phyloP scores from a whole-genome alignment of 2,888 invertebrate genomes.

The Campoletis raptor region DNA sequence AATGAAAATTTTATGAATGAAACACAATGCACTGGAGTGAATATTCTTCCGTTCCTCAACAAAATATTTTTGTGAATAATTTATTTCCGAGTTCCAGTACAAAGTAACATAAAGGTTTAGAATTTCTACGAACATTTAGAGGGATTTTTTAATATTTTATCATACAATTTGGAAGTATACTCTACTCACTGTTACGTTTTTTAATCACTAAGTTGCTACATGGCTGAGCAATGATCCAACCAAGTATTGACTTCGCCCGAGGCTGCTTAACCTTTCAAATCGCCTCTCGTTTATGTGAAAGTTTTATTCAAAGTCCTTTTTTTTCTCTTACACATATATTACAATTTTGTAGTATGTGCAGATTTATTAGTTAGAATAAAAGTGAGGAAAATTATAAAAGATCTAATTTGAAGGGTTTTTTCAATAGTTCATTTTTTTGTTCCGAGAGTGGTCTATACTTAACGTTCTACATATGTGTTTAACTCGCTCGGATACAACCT shows the following conservation, averaged over 20 bases:
- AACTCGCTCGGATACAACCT: constrained; percentile 72
- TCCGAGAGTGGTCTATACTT: constrained; percentile 15
- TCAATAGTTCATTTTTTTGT: constrained; percentile 50
- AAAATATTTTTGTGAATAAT: background rate
- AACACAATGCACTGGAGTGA: constrained; percentile 48
- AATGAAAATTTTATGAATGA: constrained; percentile 69
- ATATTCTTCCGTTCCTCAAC: background rate
- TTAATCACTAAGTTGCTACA: no score
- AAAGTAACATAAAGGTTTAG: background rate
- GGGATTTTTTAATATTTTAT: no score
- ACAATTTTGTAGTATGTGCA: background rate
- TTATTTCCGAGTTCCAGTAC: background rate
- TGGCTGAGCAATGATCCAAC: no score
- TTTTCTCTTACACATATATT: background rate
- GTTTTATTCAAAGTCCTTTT: no score
- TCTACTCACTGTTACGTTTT: no score
- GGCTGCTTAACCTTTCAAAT: no score
- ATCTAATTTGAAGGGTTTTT: background rate
- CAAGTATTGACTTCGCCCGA: no score
- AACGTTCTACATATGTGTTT: constrained; percentile 34
- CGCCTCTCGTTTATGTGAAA: no score
- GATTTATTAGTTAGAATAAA: background rate
- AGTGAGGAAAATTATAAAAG: background rate
- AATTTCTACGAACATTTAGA: no score
- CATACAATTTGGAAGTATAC: no score